Conservation (phyloP, 1,140 invertebrate species). For the Polypedilum vanderplanki region DNA sequence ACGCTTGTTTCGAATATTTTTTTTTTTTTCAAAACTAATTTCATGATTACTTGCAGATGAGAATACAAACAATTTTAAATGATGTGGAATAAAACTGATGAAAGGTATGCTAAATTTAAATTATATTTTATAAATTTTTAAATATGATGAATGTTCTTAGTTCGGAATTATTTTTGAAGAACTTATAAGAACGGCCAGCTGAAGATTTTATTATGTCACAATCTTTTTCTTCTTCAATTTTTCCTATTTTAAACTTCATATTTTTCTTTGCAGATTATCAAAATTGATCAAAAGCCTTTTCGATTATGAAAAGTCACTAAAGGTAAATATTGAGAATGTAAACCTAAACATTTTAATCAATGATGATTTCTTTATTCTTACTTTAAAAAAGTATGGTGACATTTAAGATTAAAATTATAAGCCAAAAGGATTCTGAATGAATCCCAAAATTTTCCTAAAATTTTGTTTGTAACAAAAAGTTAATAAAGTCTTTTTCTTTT, state of each 20-base stretch:
- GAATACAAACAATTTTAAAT: too few relatives aligned
- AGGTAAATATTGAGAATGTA: not conserved
- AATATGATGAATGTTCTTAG: constrained; percentile 25
- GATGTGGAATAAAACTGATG: too few relatives aligned
- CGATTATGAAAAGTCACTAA: not conserved
- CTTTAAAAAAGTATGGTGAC: not conserved
- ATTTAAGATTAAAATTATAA: not conserved
- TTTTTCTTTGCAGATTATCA: not conserved
- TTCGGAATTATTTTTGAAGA: constrained; percentile 4
- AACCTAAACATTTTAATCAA: not conserved
- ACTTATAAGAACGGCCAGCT: constrained; percentile 24
- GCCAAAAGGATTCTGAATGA: constrained; percentile 21
- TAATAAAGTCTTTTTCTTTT: not conserved
- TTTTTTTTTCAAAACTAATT: too few relatives aligned
- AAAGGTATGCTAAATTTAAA: too few relatives aligned
- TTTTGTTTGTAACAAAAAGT: not conserved
- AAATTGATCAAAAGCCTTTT: not conserved
- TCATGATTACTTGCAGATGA: too few relatives aligned
- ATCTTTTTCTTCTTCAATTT: not conserved
- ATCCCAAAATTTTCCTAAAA: not conserved
- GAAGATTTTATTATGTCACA: not conserved
- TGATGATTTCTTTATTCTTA: constrained; percentile 9
- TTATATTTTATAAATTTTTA: too few relatives aligned
- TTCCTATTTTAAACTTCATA: not conserved
- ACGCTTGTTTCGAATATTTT: too few relatives aligned